Conservation (phyloP, 2,797 vertebrate genomes). For the Neoniphon sammara region DNA sequence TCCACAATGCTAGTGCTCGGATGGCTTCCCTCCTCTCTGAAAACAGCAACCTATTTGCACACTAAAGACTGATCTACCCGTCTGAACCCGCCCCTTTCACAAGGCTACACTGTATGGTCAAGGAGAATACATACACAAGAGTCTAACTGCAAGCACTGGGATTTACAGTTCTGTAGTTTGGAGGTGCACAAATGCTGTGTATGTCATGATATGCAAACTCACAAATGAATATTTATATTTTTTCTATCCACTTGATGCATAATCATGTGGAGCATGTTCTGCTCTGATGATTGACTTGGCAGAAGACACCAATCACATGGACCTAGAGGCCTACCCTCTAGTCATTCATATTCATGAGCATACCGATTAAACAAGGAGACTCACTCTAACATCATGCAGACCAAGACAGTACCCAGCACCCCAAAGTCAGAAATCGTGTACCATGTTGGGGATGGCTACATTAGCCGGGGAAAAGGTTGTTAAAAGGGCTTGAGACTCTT, state of each 20-base stretch:
- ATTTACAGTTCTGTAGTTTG: neutral
- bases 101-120: neutral
- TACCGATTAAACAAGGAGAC: slow-evolving; percentile 9
- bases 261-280: neutral
- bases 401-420: neutral
- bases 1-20: neutral
- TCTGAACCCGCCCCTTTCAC: neutral
- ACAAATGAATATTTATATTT: neutral
- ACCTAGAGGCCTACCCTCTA: neutral
- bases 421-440: neutral
- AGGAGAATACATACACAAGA: neutral
- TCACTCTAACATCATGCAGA: neutral
- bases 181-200: neutral
- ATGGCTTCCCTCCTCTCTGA: neutral
- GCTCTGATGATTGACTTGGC: neutral
- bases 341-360: neutral
- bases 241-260: too few relatives aligned
- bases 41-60: neutral
- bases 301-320: neutral
- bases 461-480: neutral
- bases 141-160: neutral
- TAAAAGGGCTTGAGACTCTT: slow-evolving; percentile 13
- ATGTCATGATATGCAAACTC: slow-evolving; percentile 1
- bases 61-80: neutral
- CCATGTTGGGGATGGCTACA: neutral